phyloP scores from a whole-genome alignment of 2,797 vertebrate genomes.

The Hoplostethus mediterraneus region DNA sequence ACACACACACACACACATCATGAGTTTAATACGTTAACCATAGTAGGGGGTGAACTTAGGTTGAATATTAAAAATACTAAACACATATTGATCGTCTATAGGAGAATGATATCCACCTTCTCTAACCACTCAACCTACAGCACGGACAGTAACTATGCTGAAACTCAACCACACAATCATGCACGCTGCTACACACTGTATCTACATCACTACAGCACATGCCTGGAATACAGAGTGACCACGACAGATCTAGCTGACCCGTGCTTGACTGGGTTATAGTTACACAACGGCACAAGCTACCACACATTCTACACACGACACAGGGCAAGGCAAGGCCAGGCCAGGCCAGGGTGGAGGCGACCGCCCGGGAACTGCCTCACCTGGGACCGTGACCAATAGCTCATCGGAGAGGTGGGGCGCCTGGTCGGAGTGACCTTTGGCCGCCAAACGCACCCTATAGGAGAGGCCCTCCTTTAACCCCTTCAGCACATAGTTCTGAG shows the following conservation, averaged over 20 bases:
- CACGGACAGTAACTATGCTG: constrained; percentile 18
- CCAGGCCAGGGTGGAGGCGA: constrained; percentile 43
- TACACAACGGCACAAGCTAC: constrained; percentile 50
- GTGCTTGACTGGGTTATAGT: constrained; percentile 35
- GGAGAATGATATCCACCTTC: constrained; percentile 31
- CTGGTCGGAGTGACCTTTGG: constrained; percentile 88
- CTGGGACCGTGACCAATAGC: constrained; percentile 94
- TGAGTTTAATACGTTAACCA: neutral
- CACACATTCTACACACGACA: constrained; percentile 46
- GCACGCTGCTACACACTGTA: constrained; percentile 43
- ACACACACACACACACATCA: constrained; percentile 28
- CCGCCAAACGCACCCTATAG: constrained; percentile 95
- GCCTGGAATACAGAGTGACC: constrained; percentile 48
- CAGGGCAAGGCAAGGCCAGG: constrained; percentile 34
- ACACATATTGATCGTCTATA: constrained; percentile 38
- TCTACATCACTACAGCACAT: constrained; percentile 58
- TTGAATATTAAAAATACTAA: constrained; percentile 37
- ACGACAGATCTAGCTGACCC: constrained; percentile 56
- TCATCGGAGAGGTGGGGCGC: constrained; percentile 89
- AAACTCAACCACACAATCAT: constrained; percentile 55
- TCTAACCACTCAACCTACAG: constrained; percentile 26
- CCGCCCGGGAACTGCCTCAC: constrained; percentile 86
- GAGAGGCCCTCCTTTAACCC: constrained; percentile 93
- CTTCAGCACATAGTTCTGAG: constrained; percentile 93
- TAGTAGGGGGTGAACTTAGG: constrained; percentile 37